These are phyloP conservation scores for Halesus radiatus DNA, from an alignment of 1,140 invertebrate species.

Conservation along the genomic window DNA sequence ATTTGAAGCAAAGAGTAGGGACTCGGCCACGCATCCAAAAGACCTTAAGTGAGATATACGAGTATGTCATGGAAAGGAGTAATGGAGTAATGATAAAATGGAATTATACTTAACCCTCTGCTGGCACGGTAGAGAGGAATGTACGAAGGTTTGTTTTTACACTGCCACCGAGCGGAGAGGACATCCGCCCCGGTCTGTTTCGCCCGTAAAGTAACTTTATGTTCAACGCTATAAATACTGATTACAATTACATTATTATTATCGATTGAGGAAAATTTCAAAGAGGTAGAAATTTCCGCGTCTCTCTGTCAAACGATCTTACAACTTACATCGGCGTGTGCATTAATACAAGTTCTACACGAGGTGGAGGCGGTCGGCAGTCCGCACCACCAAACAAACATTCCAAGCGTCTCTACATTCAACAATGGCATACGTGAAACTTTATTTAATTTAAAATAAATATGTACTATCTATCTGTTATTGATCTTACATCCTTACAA, in stretches of 20 bases:
- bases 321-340: not conserved
- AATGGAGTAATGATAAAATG: slow-evolving; percentile 9
- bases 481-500: not conserved
- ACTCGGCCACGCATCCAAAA: not conserved
- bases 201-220: not conserved
- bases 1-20: slow-evolving; percentile 32
- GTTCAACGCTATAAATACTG: slow-evolving; percentile 26
- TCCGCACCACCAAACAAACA: too few relatives aligned
- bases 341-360: not conserved
- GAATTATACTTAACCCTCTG: slow-evolving; percentile 15
- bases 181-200: not conserved
- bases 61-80: slow-evolving; percentile 33
- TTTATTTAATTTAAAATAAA: slow-evolving; percentile 22
- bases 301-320: not conserved
- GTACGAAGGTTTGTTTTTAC: slow-evolving; percentile 21
- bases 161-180: not conserved
- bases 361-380: not conserved
- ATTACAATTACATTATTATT: slow-evolving; percentile 27
- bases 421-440: slow-evolving; percentile 23
- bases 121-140: slow-evolving; percentile 26
- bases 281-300: slow-evolving; percentile 14
- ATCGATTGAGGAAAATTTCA: slow-evolving; percentile 13
- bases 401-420: not conserved
- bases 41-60: slow-evolving; percentile 5
- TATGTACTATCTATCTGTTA: slow-evolving; percentile 29